phyloP scores from a whole-genome alignment of 1,140 invertebrate species.

The Drosophila grimshawi region DNA sequence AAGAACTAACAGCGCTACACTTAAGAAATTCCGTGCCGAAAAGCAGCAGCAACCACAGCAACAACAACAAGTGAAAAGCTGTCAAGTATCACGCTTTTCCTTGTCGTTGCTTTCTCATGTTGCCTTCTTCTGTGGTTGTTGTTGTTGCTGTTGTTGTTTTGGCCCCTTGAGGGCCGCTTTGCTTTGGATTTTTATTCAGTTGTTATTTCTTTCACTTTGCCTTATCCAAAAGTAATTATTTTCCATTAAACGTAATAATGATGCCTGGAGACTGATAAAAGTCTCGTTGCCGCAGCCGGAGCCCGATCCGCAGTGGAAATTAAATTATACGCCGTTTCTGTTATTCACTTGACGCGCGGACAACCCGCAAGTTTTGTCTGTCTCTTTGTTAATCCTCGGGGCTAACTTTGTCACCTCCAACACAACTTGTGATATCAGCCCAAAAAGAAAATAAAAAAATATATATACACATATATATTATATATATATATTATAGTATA shows the following conservation, averaged over 20 bases:
- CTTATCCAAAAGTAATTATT: constrained; percentile 83
- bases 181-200: constrained; percentile 31
- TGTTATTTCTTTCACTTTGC: constrained; percentile 80
- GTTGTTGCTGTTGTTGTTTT: neutral
- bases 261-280: constrained; percentile 68
- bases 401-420: constrained; percentile 43
- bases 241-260: constrained; percentile 82
- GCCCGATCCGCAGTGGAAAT: constrained; percentile 40
- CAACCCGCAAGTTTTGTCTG: constrained; percentile 37
- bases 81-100: constrained; percentile 39
- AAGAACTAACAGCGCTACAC: neutral
- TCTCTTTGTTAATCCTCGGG: constrained; percentile 17
- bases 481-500: constrained; percentile 13
- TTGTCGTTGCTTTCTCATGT: neutral
- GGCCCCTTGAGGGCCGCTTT: constrained; percentile 18
- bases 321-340: constrained; percentile 71
- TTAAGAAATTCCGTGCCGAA: constrained; percentile 13
- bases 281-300: constrained; percentile 12
- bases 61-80: constrained; percentile 23
- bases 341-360: constrained; percentile 42
- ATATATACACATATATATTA: constrained; percentile 5
- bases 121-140: neutral
- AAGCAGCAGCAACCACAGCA: constrained; percentile 14
- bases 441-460: constrained; percentile 33
- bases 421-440: constrained; percentile 36